Evolutionary conservation across 2,888 invertebrate species (phyloP).

Genomic region (Caenorhabditis afra): DNA sequence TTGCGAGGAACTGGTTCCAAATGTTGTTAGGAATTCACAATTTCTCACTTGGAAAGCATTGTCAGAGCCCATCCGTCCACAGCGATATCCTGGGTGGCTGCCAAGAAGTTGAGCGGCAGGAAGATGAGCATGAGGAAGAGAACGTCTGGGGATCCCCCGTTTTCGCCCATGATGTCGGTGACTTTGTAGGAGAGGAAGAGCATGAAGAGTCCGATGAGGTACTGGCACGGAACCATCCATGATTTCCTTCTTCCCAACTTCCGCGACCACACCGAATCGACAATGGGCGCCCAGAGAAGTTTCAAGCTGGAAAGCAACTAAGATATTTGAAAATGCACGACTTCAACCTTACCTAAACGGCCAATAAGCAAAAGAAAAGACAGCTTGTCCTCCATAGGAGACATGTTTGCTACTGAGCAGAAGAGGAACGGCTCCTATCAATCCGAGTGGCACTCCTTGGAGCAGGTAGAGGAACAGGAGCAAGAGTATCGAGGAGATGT

Average conservation of each 20-base stretch:
- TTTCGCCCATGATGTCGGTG: conserved; percentile 77
- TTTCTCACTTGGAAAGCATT: conserved; percentile 91
- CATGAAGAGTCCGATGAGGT: conserved; percentile 86
- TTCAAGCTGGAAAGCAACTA: conserved; percentile 86
- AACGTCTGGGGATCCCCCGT: conserved; percentile 84
- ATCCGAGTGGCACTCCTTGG: conserved; percentile 90
- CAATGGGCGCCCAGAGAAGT: conserved; percentile 97
- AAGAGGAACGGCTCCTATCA: conserved; percentile 95
- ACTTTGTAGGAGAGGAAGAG: conserved; percentile 86
- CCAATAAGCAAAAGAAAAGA: conserved; percentile 83
- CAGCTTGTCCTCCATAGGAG: conserved; percentile 92
- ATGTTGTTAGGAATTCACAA: neutral
- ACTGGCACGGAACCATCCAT: conserved; percentile 84
- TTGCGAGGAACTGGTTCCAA: conserved; percentile 23
- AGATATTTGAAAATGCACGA: neutral
- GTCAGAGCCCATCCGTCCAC: conserved; percentile 99
- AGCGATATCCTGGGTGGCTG: conserved; percentile 99
- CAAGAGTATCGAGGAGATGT: conserved; percentile 82
- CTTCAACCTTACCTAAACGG: conserved; percentile 87
- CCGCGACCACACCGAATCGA: conserved; percentile 90
- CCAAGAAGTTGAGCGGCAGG: conserved; percentile 93
- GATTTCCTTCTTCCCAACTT: conserved; percentile 89
- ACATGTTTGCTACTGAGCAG: conserved; percentile 93
- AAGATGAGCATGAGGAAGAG: conserved; percentile 89
- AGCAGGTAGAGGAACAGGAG: conserved; percentile 93